Percentiles rank a stretch among this genome's conserved stretches.
phyloP scores from a whole-genome alignment of 2,888 invertebrate genomes.

The Antheraea assamensis region DNA sequence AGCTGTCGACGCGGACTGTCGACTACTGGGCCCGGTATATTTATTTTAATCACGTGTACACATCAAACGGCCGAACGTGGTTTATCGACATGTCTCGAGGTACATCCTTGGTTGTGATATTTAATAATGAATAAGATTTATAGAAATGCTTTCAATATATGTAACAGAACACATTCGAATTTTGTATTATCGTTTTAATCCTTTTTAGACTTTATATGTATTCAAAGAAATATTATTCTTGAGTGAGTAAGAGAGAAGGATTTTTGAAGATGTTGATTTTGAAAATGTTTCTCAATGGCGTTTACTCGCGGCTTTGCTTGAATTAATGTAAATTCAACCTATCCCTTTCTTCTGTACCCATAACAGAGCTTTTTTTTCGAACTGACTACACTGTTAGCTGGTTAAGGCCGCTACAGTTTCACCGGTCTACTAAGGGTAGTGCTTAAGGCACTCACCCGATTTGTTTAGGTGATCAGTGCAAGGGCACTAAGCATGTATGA shows the following conservation, averaged over 20 bases:
- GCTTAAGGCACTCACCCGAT: too few species aligned
- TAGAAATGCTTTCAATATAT: slow-evolving; percentile 2
- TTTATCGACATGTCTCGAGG: slow-evolving; percentile 61
- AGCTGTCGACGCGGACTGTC: slow-evolving; percentile 65
- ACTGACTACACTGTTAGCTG: too few species aligned
- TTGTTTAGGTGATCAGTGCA: too few species aligned
- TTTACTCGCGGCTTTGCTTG: too few species aligned
- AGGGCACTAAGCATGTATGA: too few species aligned
- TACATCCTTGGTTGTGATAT: slow-evolving; percentile 60
- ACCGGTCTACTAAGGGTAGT: too few species aligned
- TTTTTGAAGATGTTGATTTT: too few species aligned
- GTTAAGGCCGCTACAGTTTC: too few species aligned
- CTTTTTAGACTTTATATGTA: background rate
- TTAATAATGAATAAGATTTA: slow-evolving; percentile 26
- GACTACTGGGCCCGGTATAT: slow-evolving; percentile 68
- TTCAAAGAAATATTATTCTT: background rate
- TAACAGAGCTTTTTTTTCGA: too few species aligned
- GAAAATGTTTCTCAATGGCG: too few species aligned
- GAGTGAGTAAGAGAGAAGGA: background rate
- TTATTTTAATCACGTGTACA: slow-evolving; percentile 76
- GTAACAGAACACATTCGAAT: background rate
- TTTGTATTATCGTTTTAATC: background rate
- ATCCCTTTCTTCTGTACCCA: too few species aligned
- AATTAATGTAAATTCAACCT: too few species aligned
- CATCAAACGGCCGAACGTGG: slow-evolving; percentile 53